Evolutionary conservation across 2,113 vertebrate genomes (phyloP).

Genomic region (Cricetomys ansorgei): DNA sequence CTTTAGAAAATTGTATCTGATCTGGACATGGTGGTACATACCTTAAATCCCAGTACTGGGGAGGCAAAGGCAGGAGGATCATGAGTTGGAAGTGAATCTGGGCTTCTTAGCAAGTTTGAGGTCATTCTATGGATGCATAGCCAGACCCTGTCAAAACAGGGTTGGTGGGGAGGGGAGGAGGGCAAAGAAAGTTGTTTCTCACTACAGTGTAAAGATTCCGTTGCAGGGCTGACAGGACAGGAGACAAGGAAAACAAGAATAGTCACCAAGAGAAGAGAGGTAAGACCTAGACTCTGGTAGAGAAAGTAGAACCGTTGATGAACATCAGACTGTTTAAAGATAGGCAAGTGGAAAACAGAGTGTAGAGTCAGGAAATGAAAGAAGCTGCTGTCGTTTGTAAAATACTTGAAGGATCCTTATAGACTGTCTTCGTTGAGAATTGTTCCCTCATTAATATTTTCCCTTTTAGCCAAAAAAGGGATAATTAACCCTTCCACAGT

Average conservation of each 20-base stretch:
- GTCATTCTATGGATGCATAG: background rate
- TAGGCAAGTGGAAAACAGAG: background rate
- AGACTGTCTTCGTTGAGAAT: background rate
- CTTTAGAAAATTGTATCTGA: conserved; percentile 8
- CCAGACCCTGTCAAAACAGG: background rate
- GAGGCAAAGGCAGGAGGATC: background rate
- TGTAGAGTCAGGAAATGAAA: background rate
- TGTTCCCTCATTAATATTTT: background rate
- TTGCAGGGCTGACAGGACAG: background rate
- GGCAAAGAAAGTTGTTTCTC: background rate
- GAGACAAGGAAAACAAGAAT: background rate
- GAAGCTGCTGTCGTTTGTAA: background rate
- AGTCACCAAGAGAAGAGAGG: background rate
- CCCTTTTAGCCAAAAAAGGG: background rate
- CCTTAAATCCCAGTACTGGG: background rate
- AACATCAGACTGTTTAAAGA: background rate
- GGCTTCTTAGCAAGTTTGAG: background rate
- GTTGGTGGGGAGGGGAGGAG: background rate
- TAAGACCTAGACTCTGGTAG: background rate
- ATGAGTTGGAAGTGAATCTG: background rate
- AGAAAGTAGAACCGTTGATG: background rate
- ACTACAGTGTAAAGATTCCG: background rate
- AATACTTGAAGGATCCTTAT: background rate
- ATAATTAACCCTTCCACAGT: background rate
- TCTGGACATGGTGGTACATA: background rate